Evolutionary conservation across 2,113 vertebrate species (phyloP).

Genomic region (Rhynchomys soricoides): DNA sequence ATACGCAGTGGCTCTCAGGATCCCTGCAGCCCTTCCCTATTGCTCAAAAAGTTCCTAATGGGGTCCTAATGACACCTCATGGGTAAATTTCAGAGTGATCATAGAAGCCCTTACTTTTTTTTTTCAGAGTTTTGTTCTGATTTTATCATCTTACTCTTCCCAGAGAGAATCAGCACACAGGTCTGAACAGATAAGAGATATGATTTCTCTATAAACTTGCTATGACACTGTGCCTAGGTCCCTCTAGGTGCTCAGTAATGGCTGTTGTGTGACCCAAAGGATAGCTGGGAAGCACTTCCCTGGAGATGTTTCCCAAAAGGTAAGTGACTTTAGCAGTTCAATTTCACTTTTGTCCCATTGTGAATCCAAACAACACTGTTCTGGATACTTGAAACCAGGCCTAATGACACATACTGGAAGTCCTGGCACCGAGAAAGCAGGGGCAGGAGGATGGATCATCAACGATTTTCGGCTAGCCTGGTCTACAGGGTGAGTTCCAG

Average conservation of each 20-base stretch:
- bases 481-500: background rate
- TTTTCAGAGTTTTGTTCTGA: background rate
- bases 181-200: background rate
- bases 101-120: background rate
- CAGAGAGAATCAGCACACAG: background rate
- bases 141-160: background rate
- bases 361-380: background rate
- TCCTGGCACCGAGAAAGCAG: background rate
- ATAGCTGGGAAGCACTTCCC: background rate
- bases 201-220: background rate
- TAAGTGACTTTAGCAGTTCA: background rate
- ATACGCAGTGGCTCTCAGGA: background rate
- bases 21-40: background rate
- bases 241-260: background rate
- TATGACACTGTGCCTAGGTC: background rate
- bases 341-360: background rate
- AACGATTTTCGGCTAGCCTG: background rate
- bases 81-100: background rate
- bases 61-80: background rate
- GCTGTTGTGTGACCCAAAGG: background rate
- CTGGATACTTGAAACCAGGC: background rate
- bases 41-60: background rate
- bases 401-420: background rate
- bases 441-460: background rate
- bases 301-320: background rate